phyloP scores from a whole-genome alignment of 2,888 invertebrate genomes.

The Agelastica alni region DNA sequence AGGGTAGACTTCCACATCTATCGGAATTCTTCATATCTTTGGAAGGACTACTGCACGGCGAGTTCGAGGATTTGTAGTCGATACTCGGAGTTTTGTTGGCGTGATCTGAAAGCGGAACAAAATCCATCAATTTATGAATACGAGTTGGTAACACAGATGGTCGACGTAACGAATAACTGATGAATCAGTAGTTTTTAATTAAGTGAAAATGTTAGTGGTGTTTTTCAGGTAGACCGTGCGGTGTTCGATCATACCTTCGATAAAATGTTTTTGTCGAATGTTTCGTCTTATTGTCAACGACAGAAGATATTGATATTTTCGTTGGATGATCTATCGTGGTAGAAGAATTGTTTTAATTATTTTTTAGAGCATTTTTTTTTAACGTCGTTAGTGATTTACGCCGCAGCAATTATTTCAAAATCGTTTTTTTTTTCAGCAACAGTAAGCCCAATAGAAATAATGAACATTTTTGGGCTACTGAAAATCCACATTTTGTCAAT shows the following conservation, averaged over 20 bases:
- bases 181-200: constrained; percentile 12
- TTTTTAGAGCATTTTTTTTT: too few species aligned
- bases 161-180: constrained; percentile 15
- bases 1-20: constrained; percentile 56
- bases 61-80: constrained; percentile 84
- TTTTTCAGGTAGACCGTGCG: constrained; percentile 14
- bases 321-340: too few species aligned
- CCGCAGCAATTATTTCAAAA: too few species aligned
- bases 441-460: too few species aligned
- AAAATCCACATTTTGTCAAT: too few species aligned
- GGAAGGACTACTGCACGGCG: constrained; percentile 81
- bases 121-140: constrained; percentile 10
- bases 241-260: background rate
- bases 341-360: too few species aligned
- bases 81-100: constrained; percentile 81
- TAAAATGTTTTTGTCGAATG: background rate
- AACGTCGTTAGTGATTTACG: too few species aligned
- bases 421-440: too few species aligned
- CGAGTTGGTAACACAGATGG: constrained; percentile 1
- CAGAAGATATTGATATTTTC: too few species aligned
- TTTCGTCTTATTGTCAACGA: background rate
- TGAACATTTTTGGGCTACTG: too few species aligned
- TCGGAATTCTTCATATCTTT: constrained; percentile 68
- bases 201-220: constrained; percentile 11
- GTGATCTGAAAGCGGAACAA: constrained; percentile 66